Conservation (phyloP, 2,113 vertebrate species). For the Jaculus jaculus region DNA sequence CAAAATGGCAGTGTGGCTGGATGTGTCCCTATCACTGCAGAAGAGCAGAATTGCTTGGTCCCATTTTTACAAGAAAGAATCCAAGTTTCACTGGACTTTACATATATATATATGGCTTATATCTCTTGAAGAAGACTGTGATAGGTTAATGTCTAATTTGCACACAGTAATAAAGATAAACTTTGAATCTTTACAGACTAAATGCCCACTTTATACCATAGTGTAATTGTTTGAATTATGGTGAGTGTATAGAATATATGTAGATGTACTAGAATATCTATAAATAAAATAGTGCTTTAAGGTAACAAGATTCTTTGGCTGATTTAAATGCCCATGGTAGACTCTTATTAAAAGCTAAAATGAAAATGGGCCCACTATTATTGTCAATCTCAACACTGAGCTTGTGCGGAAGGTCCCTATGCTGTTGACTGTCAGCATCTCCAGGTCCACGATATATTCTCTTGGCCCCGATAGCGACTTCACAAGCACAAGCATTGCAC, state of each 20-base stretch:
- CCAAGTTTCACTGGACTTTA: constrained; percentile 61
- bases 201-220: constrained; percentile 85
- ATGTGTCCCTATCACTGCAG: constrained; percentile 64
- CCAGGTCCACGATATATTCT: constrained; percentile 96
- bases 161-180: constrained; percentile 79
- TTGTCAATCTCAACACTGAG: constrained; percentile 95
- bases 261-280: constrained; percentile 86
- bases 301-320: constrained; percentile 82
- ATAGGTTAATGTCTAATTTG: constrained; percentile 80
- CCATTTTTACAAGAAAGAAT: constrained; percentile 77
- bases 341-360: constrained; percentile 84
- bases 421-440: constrained; percentile 97
- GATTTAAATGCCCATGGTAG: constrained; percentile 74
- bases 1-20: constrained; percentile 74
- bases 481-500: constrained; percentile 97
- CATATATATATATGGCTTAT: constrained; percentile 39
- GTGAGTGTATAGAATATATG: constrained; percentile 82
- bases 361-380: constrained; percentile 95
- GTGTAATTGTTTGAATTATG: constrained; percentile 82
- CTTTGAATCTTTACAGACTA: constrained; percentile 86
- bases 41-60: constrained; percentile 68
- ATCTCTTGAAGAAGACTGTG: constrained; percentile 76
- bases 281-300: constrained; percentile 89
- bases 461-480: constrained; percentile 93
- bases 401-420: constrained; percentile 93